phyloP scores from a whole-genome alignment of 1,140 invertebrate genomes.

The Hycleus cichorii region DNA sequence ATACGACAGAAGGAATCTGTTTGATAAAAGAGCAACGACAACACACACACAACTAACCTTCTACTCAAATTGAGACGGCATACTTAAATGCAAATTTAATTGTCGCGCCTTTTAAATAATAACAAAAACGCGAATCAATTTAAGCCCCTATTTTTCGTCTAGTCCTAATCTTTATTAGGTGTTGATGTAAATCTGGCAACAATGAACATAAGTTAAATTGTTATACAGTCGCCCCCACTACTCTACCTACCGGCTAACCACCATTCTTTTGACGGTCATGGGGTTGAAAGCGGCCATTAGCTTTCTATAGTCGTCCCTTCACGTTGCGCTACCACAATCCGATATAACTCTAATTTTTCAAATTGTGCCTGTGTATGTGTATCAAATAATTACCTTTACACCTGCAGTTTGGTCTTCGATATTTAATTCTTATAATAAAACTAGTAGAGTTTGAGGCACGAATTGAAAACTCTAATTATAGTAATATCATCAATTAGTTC shows the following conservation, averaged over 20 bases:
- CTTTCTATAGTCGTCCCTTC: neutral
- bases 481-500: too few species aligned
- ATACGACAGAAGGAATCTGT: constrained; percentile 38
- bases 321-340: neutral
- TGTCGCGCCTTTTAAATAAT: neutral
- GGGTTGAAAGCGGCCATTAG: constrained; percentile 15
- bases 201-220: constrained; percentile 12
- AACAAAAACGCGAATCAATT: too few species aligned
- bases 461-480: too few species aligned
- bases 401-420: too few species aligned
- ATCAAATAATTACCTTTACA: too few species aligned
- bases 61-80: constrained; percentile 32
- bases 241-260: too few species aligned
- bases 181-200: constrained; percentile 10
- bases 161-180: constrained; percentile 4
- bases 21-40: constrained; percentile 28
- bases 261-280: constrained; percentile 1
- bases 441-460: too few species aligned
- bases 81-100: constrained; percentile 33
- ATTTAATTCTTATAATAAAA: too few species aligned
- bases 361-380: too few species aligned
- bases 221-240: constrained; percentile 2
- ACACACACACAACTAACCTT: neutral
- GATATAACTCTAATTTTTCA: too few species aligned
- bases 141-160: too few species aligned